phyloP scores from a whole-genome alignment of 2,797 vertebrate species.

The Pseudomugil tenellus region DNA sequence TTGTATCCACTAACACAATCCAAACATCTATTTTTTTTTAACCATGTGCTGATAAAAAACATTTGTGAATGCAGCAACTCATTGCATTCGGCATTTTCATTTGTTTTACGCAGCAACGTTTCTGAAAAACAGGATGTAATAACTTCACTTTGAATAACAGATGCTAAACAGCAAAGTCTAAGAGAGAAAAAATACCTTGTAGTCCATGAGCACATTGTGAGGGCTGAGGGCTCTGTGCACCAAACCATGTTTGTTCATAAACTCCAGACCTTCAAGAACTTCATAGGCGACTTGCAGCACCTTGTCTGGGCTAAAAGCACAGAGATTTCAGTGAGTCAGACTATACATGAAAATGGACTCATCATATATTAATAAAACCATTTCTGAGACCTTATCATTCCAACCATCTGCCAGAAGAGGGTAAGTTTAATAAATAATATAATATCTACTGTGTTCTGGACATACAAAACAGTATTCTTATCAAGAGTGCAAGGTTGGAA shows the following conservation, averaged over 20 bases:
- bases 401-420: background rate
- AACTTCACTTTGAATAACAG: background rate
- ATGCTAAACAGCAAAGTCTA: background rate
- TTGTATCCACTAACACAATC: background rate
- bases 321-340: conserved; percentile 1
- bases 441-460: background rate
- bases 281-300: conserved; percentile 91
- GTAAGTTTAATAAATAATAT: background rate
- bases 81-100: background rate
- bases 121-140: background rate
- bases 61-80: background rate
- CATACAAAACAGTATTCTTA: too few species aligned
- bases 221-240: conserved; percentile 92
- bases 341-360: background rate
- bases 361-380: background rate
- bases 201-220: conserved; percentile 92
- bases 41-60: background rate
- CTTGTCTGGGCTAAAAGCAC: conserved; percentile 75
- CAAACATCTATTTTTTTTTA: background rate
- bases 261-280: conserved; percentile 91
- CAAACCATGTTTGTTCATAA: conserved; percentile 93
- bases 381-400: background rate
- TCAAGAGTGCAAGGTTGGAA: background rate
- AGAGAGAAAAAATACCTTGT: conserved; percentile 81
- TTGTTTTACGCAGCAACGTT: background rate